Base-by-base conservation (phyloP, 2,888 invertebrate genomes). In the Nemoura dubitans region DNA sequence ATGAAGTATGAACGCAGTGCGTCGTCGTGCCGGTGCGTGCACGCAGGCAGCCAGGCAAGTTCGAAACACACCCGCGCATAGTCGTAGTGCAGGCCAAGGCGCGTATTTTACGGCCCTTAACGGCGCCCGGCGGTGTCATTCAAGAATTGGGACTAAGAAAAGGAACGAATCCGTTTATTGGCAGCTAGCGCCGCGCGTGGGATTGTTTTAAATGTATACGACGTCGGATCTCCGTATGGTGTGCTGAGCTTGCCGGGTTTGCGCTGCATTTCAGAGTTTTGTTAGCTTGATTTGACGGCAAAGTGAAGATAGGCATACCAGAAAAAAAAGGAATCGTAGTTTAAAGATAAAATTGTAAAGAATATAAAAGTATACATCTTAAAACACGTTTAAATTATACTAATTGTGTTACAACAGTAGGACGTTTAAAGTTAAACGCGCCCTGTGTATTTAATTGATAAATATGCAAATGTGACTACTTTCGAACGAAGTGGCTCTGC, bases 51-150 rank as follows among this genome's bases (percentile, higher is more conserved):
- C 5, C n/a, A 83, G 43, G 36, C 83, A 83, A 83, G 25, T 83
- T 83, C 14, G 83, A 0, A 78, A 26, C 26, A 28, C 14, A 28
- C 25, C 6, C 28, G 10, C 78, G 28, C 16, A n/a, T n/a, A n/a
- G n/a, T n/a, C n/a, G n/a, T n/a, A 26, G 80, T 30, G 81, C 29
- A 6, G 59, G 59, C 59, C 59, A 59, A 59, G 59, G 3, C 78
- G 28, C 81, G 81, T 81, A 81, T 81, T 59, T 81, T 81, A 81
- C 81, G n/a, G 27, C 29, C 28, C 28, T 27, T 27, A 81, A 81
- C 81, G 14, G 30, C 21, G 30, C 81, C 81, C 81, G 14, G n/a
- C 28, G 81, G 81, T 29, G 30, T 81, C 81, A 81, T 81, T 81
- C 81, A 30, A 78, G 78, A 26, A 78, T 1, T 0, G 78, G 7